Base-by-base conservation (phyloP, 2,888 invertebrate species). In the Hofmannophila pseudospretella region DNA sequence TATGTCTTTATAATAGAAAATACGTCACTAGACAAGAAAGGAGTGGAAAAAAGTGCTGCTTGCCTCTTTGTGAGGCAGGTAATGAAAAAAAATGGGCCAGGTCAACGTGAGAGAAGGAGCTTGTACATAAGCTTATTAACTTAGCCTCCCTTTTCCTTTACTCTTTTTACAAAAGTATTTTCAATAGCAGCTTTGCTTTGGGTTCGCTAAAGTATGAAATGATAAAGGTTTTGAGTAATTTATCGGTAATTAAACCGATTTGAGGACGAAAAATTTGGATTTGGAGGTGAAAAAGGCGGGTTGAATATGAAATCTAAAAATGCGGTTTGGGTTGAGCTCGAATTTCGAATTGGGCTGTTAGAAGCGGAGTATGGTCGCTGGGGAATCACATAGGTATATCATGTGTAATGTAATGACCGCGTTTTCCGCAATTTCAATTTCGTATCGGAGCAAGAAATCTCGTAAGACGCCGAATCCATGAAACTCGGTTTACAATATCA, bases 121-220 rank as follows among this genome's bases (percentile, higher is more conserved):
- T 66, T 64, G 54, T 66, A 62, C 61, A 60, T 76, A 72, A 76
- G 76, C 74, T 74, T 77, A 78, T 78, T 79, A 77, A 73, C 62
- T 68, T 53, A 55, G 57, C 55, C 58, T 62, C 58, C 51, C 49
- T 55, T 62, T 60, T 62, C 51, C 53, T 58, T 57, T 56, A 48
- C 40, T 53, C 49, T 44, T 49, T 36, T 45, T 43, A 51, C 41
- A 54, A 51, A 62, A 58, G 55, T 51, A 49, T 53, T 16, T 51
- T 50, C 43, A 39, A 59, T 52, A 47, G 47, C 50, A 52, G 57
- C 52, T 52, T 58, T 57, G 53, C 59, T 47, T 47, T 49, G 52
- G 51, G 45, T 44, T 38, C 40, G 37, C 47, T 38, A 45, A 41
- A 48, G 42, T 51, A 54, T 54, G 54, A 41, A 44, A 16, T 16